phyloP scores from a whole-genome alignment of 2,797 vertebrate genomes.

The Eupleurogrammus muticus region DNA sequence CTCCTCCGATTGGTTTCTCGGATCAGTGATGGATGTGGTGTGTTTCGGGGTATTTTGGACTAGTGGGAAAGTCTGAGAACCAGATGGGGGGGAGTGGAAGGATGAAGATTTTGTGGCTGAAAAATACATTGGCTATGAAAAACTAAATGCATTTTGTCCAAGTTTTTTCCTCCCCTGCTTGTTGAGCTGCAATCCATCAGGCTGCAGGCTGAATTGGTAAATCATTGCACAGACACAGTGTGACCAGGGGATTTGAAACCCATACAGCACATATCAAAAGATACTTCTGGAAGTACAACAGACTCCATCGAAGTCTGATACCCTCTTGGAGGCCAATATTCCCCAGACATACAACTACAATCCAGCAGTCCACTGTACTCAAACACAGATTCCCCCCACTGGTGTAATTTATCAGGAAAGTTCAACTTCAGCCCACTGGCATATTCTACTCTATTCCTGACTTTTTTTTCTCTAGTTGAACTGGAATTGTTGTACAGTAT shows the following conservation, averaged over 20 bases:
- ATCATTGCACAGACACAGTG: conserved; percentile 31
- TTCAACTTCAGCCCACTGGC: too few relatives aligned
- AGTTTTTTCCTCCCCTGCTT: conserved; percentile 42
- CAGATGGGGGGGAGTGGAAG: conserved; percentile 74
- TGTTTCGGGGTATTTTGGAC: conserved; percentile 61
- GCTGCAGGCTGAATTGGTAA: conserved; percentile 32
- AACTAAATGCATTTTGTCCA: conserved; percentile 58
- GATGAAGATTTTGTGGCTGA: conserved; percentile 60
- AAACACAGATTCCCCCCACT: neutral
- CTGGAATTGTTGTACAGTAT: too few relatives aligned
- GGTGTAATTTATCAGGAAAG: neutral
- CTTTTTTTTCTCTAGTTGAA: neutral
- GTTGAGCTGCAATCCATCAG: conserved; percentile 63
- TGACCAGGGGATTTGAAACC: conserved; percentile 14
- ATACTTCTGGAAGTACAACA: conserved; percentile 1
- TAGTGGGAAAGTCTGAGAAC: conserved; percentile 76
- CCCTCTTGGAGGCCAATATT: neutral
- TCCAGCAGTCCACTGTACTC: neutral
- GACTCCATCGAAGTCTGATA: neutral
- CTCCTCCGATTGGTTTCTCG: conserved; percentile 15
- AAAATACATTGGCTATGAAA: conserved; percentile 72
- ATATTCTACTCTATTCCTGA: neutral
- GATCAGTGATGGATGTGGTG: conserved; percentile 52
- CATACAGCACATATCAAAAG: conserved; percentile 5
- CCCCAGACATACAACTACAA: neutral